Conservation (phyloP, 2,797 vertebrate species). For the Diplodus sargus region DNA sequence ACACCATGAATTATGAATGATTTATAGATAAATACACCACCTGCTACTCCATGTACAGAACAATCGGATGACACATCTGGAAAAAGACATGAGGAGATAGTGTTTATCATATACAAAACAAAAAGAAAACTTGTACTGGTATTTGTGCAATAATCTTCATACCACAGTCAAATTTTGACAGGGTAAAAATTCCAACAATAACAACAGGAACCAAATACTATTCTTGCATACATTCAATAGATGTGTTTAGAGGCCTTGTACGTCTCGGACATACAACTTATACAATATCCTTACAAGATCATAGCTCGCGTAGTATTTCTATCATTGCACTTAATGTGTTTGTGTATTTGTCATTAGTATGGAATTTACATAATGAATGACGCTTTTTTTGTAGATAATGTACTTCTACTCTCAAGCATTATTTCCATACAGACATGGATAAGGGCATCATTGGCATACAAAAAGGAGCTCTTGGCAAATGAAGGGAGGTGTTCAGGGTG, state of each 20-base stretch:
- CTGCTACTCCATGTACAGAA: slow-evolving; percentile 13
- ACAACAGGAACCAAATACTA: slow-evolving; percentile 41
- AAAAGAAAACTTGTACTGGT: slow-evolving; percentile 29
- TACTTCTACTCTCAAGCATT: slow-evolving; percentile 15
- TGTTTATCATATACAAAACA: slow-evolving; percentile 38
- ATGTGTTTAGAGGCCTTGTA: slow-evolving; percentile 56
- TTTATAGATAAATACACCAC: slow-evolving; percentile 30
- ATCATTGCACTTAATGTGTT: slow-evolving; percentile 68
- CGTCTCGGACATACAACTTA: slow-evolving; percentile 47
- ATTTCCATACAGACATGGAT: slow-evolving; percentile 41
- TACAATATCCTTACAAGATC: slow-evolving; percentile 45
- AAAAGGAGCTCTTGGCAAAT: slow-evolving; percentile 49
- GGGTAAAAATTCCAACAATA: slow-evolving; percentile 45
- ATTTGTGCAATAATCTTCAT: slow-evolving; percentile 75
- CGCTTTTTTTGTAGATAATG: slow-evolving; percentile 29
- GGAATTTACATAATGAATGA: slow-evolving; percentile 53
- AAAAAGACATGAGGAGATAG: slow-evolving; percentile 49
- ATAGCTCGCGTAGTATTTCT: slow-evolving; percentile 43
- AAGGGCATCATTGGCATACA: slow-evolving; percentile 59
- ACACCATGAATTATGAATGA: slow-evolving; percentile 26
- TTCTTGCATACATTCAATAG: slow-evolving; percentile 75
- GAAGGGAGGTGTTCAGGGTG: slow-evolving; percentile 43
- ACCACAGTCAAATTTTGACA: slow-evolving; percentile 48
- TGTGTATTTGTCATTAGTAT: slow-evolving; percentile 39
- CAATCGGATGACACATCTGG: slow-evolving; percentile 24